Evolutionary conservation across 1,140 invertebrate species (phyloP), one percentile per base, ranked within the genome.

Genomic region (Oncopodura yosiiana): DNA sequence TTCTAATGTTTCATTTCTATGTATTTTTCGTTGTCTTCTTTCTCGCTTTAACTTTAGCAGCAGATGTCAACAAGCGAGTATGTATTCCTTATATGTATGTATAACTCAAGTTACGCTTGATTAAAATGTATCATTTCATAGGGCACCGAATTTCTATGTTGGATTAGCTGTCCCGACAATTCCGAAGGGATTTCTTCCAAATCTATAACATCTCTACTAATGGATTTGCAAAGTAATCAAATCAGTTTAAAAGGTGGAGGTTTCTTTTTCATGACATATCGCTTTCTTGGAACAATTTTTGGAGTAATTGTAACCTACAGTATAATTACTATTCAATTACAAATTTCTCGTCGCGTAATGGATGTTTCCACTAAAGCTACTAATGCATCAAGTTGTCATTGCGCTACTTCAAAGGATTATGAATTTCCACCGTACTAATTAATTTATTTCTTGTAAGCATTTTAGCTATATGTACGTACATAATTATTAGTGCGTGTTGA

Each of bases 291-390:
- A 26, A 60, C 58, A 14, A 59, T 59, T n/a, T 32, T 59, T 18
- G 42, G 51, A 4, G 37, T 59, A 2, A 60, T 60, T 51, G 49
- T 56, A 1, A 60, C 58, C 1, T 60, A 60, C 18, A 45, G 41
- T 6, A 60, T 60, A 9, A 60, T 60, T n/a, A 60, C 52, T 11
- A 43, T 60, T n/a, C 58, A 60, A 41, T 29, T 60, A 4, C 58
- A 60, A 26, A 41, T 60, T 19, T 54, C 57, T 12, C 37, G 52
- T 27, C 42, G 52, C 11, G 42, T 18, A 5, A 44, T 52, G 51
- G 41, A 43, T 43, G 6, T 43, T 18, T n/a, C n/a, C n/a, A n/a
- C n/a, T n/a, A n/a, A n/a, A n/a, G n/a, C n/a, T n/a, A n/a, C n/a
- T n/a, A n/a, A n/a, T n/a, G n/a, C n/a, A n/a, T n/a, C n/a, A n/a